Evolutionary conservation across 2,113 vertebrate species (phyloP).

Genomic region (Toxotes jaculatrix): DNA sequence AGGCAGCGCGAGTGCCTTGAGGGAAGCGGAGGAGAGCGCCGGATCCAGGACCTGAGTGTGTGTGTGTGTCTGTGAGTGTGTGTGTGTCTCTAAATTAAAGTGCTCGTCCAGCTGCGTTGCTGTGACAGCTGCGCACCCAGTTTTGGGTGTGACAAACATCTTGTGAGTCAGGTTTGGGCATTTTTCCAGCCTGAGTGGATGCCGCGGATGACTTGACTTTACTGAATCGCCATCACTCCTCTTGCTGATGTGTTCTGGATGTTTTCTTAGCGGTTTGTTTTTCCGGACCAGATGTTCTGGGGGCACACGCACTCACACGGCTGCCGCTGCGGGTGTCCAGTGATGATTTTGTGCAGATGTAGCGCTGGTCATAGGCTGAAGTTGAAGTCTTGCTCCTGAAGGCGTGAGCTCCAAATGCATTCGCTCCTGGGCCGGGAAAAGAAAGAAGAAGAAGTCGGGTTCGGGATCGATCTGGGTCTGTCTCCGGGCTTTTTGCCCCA

Average conservation of each 20-base stretch:
- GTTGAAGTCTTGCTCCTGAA: constrained; percentile 64
- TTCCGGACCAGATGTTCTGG: constrained; percentile 59
- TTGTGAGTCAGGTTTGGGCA: constrained; percentile 29
- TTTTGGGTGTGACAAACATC: constrained; percentile 75
- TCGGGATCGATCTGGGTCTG: constrained; percentile 76
- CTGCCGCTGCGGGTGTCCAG: constrained; percentile 23
- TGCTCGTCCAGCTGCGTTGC: constrained; percentile 26
- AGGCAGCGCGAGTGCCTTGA: constrained; percentile 3
- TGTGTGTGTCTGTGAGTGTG: neutral
- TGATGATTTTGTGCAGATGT: constrained; percentile 48
- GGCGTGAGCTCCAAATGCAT: constrained; percentile 86
- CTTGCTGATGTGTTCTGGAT: constrained; percentile 26
- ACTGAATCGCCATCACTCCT: neutral
- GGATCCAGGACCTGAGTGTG: neutral
- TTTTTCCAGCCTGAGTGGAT: constrained; percentile 21
- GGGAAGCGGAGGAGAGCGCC: neutral
- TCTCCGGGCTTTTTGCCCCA: constrained; percentile 81
- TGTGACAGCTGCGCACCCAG: constrained; percentile 56
- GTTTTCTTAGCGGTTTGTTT: neutral
- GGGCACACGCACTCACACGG: constrained; percentile 5
- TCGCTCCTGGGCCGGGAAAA: constrained; percentile 85
- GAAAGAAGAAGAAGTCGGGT: constrained; percentile 84
- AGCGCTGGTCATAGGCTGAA: constrained; percentile 55
- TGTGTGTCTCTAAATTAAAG: neutral
- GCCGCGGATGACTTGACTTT: constrained; percentile 54